Conservation (phyloP, 2,888 invertebrate genomes). For the Sycophila texana region DNA sequence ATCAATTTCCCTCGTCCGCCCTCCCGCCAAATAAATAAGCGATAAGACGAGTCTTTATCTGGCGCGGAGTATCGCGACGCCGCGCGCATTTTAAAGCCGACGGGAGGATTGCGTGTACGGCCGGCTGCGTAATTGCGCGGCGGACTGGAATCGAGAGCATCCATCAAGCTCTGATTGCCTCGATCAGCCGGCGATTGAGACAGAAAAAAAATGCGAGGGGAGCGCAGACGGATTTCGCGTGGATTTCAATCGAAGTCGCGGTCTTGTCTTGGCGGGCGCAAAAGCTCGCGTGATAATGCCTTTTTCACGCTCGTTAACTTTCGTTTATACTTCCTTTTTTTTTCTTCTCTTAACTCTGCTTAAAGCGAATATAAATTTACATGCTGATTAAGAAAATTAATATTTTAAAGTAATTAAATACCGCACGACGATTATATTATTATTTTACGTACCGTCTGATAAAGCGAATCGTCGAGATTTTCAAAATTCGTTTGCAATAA, state of each 20-base stretch:
- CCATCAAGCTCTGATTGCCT: constrained; percentile 33
- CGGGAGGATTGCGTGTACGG: not conserved
- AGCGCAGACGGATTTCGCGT: not conserved
- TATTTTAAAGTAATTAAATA: too few species aligned
- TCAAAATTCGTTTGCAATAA: too few species aligned
- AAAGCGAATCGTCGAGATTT: too few species aligned
- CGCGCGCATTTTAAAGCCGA: constrained; percentile 18
- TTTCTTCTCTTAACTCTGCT: not conserved
- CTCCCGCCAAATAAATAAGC: constrained; percentile 33
- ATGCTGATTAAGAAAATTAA: too few species aligned
- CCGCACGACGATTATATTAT: too few species aligned
- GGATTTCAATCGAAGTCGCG: not conserved
- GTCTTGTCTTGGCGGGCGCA: not conserved
- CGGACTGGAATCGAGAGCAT: constrained; percentile 30
- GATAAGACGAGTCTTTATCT: constrained; percentile 24
- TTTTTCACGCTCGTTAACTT: constrained; percentile 21
- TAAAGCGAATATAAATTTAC: too few species aligned
- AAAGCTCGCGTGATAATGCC: constrained; percentile 2
- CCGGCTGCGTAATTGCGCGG: constrained; percentile 14
- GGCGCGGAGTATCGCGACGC: not conserved
- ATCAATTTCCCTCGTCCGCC: constrained; percentile 17
- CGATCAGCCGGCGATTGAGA: constrained; percentile 15
- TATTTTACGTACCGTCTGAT: too few species aligned
- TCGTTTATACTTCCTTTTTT: not conserved
- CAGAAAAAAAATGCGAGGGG: constrained; percentile 5